Base-by-base conservation (phyloP, 2,797 vertebrate species). In the Eutrigla gurnardus region DNA sequence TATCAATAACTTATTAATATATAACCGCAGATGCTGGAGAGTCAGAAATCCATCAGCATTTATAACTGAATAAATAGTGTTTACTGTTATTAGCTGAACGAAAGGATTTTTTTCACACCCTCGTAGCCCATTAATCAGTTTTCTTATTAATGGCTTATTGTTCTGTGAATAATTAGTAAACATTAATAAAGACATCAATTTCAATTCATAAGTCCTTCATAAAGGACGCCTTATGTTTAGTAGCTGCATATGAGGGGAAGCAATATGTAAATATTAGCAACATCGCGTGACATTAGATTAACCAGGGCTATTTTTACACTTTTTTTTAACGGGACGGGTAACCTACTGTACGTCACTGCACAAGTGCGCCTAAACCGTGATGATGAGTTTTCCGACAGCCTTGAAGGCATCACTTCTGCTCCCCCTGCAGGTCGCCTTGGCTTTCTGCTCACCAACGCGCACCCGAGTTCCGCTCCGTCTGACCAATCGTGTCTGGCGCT, bases 401-500 rank as follows among this genome's bases (percentile, higher is more conserved):
- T 0, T 81, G 81, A 92, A 93, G 0, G 89, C 59, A 36, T 7
- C 91, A 15, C 14, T 0, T 61, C 37, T 53, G 49, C 85, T 67
- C 86, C 77, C 80, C 74, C 90, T 81, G 74, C 75, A 61, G 78
- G 69, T 40, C 45, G 43, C 12, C 3, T 3, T 33, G 17, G 62
- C 37, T 73, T 17, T 36, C 59, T 65, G 78, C 77, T 65, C 2
- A 50, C 52, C 77, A 50, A 13, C 54, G 74, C 75, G 65, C 76
- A 13, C 65, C 25, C 1, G 66, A 86, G 83, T 88, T 90, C 91
- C 84, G 87, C 84, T 78, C 77, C 15, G 25, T 15, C 71, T 40
- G 70, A 33, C 91, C 92, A 92, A 92, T 91, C 82, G 67, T 4
- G 77, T 80, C 2, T 25, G 25, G 45, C 83, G 33, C 66, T 43